These are phyloP conservation scores for Bos indicus DNA, from an alignment of 2,113 vertebrate species.

Conservation along the genomic window DNA sequence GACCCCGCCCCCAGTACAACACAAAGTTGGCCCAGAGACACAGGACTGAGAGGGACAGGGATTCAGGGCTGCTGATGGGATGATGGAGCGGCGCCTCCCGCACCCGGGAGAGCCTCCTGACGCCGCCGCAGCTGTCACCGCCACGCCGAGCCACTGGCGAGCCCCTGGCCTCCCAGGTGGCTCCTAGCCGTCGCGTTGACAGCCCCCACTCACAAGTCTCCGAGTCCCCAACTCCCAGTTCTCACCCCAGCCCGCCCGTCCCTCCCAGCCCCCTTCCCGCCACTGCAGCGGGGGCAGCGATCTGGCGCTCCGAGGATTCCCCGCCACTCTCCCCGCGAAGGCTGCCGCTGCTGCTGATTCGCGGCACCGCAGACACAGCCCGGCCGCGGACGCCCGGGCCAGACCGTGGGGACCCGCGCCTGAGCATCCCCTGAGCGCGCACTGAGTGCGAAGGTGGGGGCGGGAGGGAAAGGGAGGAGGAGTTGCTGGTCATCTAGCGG, in stretches of 20 bases:
- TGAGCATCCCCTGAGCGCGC: background rate
- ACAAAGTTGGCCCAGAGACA: background rate
- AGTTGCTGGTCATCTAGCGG: constrained; percentile 22
- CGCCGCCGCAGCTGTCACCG: background rate
- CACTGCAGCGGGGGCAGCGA: background rate
- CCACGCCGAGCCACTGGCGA: fast-evolving
- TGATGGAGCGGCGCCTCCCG: background rate
- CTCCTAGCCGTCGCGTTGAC: background rate
- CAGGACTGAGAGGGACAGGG: background rate
- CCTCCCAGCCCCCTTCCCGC: background rate
- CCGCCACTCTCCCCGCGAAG: background rate
- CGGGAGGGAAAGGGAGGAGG: background rate
- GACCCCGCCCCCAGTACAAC: fast-evolving
- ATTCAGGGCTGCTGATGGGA: fast-evolving
- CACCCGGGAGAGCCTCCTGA: background rate
- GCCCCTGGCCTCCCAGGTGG: background rate
- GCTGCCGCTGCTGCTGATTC: background rate
- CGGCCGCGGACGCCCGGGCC: background rate
- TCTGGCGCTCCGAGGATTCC: background rate
- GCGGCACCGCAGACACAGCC: background rate
- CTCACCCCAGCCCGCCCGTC: background rate
- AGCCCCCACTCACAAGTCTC: background rate
- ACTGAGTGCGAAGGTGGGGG: background rate
- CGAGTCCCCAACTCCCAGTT: background rate
- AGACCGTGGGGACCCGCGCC: background rate